Evolutionary conservation across 2,888 invertebrate species (phyloP).

Genomic region (Agapostemon virescens): DNA sequence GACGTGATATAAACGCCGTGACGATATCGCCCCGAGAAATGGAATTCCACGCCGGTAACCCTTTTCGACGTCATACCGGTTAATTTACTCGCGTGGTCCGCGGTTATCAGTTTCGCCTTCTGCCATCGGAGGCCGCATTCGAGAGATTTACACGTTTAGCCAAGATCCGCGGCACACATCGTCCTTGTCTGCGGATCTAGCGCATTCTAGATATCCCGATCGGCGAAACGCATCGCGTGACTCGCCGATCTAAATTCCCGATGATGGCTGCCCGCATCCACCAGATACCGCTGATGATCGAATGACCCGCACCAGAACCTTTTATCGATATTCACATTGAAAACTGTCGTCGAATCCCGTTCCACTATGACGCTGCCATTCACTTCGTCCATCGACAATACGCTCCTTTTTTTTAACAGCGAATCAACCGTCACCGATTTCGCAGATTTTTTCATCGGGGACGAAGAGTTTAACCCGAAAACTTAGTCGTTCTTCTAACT

Average conservation of each 20-base stretch:
- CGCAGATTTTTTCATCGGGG: not conserved
- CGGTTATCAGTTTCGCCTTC: conserved; percentile 58
- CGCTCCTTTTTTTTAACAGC: not conserved
- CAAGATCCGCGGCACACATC: conserved; percentile 46
- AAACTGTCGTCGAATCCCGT: too few species aligned
- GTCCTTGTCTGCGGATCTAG: conserved; percentile 46
- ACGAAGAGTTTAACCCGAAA: too few species aligned
- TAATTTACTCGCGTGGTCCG: conserved; percentile 59
- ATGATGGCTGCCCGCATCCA: conserved; percentile 4
- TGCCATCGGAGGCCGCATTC: conserved; percentile 48
- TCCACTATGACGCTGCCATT: not conserved
- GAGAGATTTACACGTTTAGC: conserved; percentile 47
- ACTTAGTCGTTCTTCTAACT: too few species aligned
- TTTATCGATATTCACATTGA: not conserved
- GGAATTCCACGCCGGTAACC: conserved; percentile 63
- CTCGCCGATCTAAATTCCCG: conserved; percentile 47
- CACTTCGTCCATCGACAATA: not conserved
- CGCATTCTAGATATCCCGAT: conserved; percentile 45
- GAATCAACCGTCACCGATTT: not conserved
- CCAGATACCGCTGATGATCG: conserved; percentile 22
- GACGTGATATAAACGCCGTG: conserved; percentile 50
- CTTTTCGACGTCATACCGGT: conserved; percentile 58
- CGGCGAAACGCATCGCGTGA: conserved; percentile 47
- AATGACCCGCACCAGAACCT: not conserved
- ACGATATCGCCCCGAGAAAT: conserved; percentile 62